phyloP scores from a whole-genome alignment of 2,888 invertebrate genomes.

The Acholoe squamosa region DNA sequence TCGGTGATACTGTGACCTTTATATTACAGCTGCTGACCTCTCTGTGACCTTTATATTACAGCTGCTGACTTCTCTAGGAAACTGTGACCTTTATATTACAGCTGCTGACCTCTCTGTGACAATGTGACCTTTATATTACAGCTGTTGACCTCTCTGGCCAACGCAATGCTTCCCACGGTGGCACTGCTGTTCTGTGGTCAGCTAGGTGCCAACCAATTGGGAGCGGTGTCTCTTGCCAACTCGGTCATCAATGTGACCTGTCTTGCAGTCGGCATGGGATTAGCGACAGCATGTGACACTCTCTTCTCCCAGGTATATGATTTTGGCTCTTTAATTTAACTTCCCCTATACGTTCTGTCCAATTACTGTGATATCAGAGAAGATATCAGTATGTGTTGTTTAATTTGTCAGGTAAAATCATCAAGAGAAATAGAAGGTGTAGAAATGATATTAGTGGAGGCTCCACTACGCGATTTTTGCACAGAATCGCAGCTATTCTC shows the following conservation, averaged over 20 bases:
- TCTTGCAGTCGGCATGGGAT: conserved; percentile 69
- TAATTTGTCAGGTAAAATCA: too few relatives aligned
- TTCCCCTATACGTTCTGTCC: too few relatives aligned
- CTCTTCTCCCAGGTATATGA: conserved; percentile 71
- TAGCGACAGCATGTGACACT: conserved; percentile 72
- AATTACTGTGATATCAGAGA: too few relatives aligned
- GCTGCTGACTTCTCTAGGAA: not conserved
- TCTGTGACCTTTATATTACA: not conserved
- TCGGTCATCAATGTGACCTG: conserved; percentile 70
- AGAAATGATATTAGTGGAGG: too few relatives aligned
- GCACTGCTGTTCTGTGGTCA: conserved; percentile 57
- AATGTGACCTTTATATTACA: not conserved
- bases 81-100: not conserved
- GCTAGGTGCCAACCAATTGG: conserved; percentile 28
- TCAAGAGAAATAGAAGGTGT: too few relatives aligned
- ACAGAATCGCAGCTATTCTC: too few relatives aligned
- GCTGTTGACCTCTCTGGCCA: conserved; percentile 38
- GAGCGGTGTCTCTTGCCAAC: conserved; percentile 51
- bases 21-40: not conserved
- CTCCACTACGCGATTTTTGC: too few relatives aligned
- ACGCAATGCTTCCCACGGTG: conserved; percentile 10
- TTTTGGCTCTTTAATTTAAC: too few relatives aligned
- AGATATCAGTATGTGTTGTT: too few relatives aligned
- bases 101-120: not conserved
- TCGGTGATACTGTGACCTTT: not conserved